These are phyloP conservation scores for Chiridota heheva DNA, from an alignment of 35 echinoderm and acorn worm genomes.

Conservation along the genomic window DNA sequence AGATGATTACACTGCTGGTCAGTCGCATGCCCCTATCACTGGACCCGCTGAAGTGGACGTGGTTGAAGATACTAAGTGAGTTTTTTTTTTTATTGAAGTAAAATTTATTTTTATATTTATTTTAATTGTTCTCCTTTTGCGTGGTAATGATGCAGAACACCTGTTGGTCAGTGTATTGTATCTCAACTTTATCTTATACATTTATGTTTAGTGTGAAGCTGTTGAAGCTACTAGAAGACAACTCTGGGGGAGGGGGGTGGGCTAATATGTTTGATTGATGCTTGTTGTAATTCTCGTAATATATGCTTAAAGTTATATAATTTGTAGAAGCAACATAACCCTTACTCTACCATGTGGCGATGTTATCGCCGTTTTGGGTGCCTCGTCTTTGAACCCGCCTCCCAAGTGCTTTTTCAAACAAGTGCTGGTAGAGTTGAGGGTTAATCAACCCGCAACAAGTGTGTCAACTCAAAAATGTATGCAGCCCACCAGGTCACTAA, in stretches of 20 bases:
- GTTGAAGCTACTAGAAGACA: neutral
- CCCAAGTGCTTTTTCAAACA: too few relatives aligned
- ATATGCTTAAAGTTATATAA: too few relatives aligned
- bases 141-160: neutral
- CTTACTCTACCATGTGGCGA: too few relatives aligned
- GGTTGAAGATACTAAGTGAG: slow-evolving; percentile 99
- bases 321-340: too few relatives aligned
- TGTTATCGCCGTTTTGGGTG: too few relatives aligned
- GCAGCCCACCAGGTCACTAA: too few relatives aligned
- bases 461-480: too few relatives aligned
- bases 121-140: neutral
- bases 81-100: neutral
- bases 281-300: too few relatives aligned
- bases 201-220: neutral
- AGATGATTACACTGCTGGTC: slow-evolving; percentile 81
- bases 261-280: neutral
- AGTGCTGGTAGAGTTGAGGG: too few relatives aligned
- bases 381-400: too few relatives aligned
- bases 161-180: neutral
- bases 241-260: neutral
- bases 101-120: neutral
- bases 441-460: too few relatives aligned
- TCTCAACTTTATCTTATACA: neutral
- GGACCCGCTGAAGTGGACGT: slow-evolving; percentile 89
- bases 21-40: slow-evolving; percentile 95